Evolutionary conservation across 2,113 vertebrate genomes (phyloP), one percentile per base, ranked within the genome.

Genomic region (Cyrtonyx montezumae): DNA sequence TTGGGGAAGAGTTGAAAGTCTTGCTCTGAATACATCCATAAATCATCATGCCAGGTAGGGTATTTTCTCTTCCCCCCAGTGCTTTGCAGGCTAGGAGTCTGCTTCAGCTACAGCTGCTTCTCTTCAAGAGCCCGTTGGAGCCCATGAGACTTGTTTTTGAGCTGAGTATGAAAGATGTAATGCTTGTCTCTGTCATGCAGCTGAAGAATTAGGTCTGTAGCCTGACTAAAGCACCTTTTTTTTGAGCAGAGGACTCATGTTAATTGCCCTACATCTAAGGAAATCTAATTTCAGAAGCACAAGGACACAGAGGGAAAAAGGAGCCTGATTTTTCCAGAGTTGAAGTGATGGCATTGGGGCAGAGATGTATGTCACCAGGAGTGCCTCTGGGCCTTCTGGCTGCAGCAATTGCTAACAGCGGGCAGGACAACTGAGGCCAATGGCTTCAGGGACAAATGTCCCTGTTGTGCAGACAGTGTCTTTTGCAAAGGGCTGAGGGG

Each of bases 181-280:
- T 75, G 59, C 37, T 75, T 86, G 28, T 91, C 34, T 94, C 65
- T 75, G 18, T 86, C 53, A 40, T 13, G 58, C 48, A 90, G 62
- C 80, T 37, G 58, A 90, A 86, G 74, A 79, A 69, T 75, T 56
- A 95, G 59, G 26, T 88, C 36, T 93, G 48, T 43, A 84, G 62
- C 56, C 86, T 90, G 61, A 68, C 78, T 76, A 36, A 61, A 94
- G 74, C 92, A 49, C 46, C 73, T 81, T 90, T 94, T 40, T 40
- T 93, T 71, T 78, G 43, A 91, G 56, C 68, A 80, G 83, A 94
- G 86, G 53, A 93, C 92, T 93, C 77, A 32, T 65, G 77, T 78
- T 93, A 96, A 96, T 96, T 96, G 71, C 95, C 95, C 95, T 95
- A 96, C 88, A 95, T 96, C 80, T 81, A 76, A 84, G 48, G 66